These are phyloP conservation scores for Aspidapion aeneum DNA, from an alignment of 2,888 invertebrate species.

Conservation along the genomic window DNA sequence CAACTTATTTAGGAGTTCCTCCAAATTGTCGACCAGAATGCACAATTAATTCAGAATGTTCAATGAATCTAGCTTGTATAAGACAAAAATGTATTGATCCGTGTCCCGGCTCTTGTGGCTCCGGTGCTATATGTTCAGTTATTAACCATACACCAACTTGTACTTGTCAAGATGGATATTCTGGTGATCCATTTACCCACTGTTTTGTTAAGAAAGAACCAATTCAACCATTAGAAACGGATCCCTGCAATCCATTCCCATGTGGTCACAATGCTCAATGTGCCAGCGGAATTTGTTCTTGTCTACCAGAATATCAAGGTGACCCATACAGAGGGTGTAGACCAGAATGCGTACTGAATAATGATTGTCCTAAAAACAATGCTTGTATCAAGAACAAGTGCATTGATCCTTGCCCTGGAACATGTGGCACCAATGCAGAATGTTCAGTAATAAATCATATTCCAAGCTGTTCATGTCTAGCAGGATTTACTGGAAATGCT, in stretches of 20 bases:
- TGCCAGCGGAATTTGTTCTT: conserved; percentile 65
- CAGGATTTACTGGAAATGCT: conserved; percentile 67
- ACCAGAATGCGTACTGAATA: conserved; percentile 71
- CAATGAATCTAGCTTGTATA: conserved; percentile 68
- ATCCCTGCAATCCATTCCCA: conserved; percentile 63
- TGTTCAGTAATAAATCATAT: conserved; percentile 74
- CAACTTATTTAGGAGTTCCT: conserved; percentile 69
- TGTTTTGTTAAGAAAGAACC: conserved; percentile 56
- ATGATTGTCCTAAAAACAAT: conserved; percentile 65
- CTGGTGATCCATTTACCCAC: conserved; percentile 73
- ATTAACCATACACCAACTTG: conserved; percentile 75
- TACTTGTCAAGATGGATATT: conserved; percentile 66
- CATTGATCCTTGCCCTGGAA: conserved; percentile 68
- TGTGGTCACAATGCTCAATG: conserved; percentile 63
- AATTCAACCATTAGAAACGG: conserved; percentile 23
- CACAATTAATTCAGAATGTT: conserved; percentile 70
- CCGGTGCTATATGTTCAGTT: conserved; percentile 68
- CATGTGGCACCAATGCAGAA: conserved; percentile 70
- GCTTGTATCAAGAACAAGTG: conserved; percentile 70
- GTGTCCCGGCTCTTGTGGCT: conserved; percentile 75
- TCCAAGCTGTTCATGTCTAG: conserved; percentile 73
- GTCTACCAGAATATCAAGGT: conserved; percentile 64
- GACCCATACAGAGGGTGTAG: conserved; percentile 67
- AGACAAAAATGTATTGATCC: conserved; percentile 73
- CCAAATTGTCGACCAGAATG: conserved; percentile 80